Base-by-base conservation (phyloP, 1,140 invertebrate genomes). In the Hycleus cichorii region DNA sequence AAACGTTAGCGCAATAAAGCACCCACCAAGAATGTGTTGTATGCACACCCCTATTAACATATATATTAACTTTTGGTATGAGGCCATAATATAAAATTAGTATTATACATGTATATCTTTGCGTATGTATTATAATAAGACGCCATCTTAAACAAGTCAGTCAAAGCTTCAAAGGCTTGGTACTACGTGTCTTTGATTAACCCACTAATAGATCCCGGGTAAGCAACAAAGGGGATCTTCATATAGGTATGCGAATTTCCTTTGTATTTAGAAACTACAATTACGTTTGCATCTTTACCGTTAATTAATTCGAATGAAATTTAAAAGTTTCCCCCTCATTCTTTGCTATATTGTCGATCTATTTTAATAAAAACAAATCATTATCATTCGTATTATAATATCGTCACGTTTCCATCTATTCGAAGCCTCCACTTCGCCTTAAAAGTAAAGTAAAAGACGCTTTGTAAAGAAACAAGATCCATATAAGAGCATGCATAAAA, bases 401-500 rank as follows among this genome's bases (percentile, higher is more conserved):
- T 52, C 49, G 49, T 52, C 42, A 38, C 18, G 51, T 53, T 45
- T 53, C 42, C 51, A 32, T 32, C 32, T 32, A 5, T 32, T 18
- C 18, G 18, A 18, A 18, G 18, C 18, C 18, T 18, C 18, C 18
- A 18, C 32, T 5, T 32, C 4, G 32, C 4, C 32, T 32, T 32
- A 32, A 32, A 32, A 7, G 32, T 32, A 32, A 32, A 32, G 32
- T 32, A 32, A 32, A 32, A 32, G 32, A 7, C 7, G 4, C 32
- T 32, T 32, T 32, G 40, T 11, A 42, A 42, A 11, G 9, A 42
- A 42, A 11, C 40, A 42, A 42, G 58, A 60, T 62, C 63, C 55
- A 58, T 63, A 63, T 67, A 58, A 67, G 63, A 66, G 66, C 66
- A 68, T 68, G 61, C 61, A 65, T 67, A 69, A 67, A 67, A 32